Percentiles rank a stretch among this genome's conserved stretches.
These are phyloP conservation scores for Leptothorax acervorum DNA, from an alignment of 2,888 invertebrate species.

Conservation along the genomic window DNA sequence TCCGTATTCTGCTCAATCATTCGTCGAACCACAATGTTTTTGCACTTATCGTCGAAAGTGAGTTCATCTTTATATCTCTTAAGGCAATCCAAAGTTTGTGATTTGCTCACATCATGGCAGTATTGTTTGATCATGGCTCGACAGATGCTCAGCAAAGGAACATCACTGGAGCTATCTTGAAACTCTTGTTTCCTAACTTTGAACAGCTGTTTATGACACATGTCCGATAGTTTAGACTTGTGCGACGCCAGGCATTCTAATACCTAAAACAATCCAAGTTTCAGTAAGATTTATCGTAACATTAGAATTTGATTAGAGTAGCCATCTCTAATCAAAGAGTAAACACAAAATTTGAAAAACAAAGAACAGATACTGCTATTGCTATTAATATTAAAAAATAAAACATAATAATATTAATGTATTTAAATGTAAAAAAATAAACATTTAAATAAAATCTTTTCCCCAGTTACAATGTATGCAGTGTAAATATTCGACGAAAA, in stretches of 20 bases:
- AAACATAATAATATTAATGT: slow-evolving; percentile 31
- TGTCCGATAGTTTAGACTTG: slow-evolving; percentile 88
- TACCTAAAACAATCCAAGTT: slow-evolving; percentile 86
- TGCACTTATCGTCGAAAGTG: slow-evolving; percentile 94
- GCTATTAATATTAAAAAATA: not conserved
- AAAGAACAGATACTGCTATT: slow-evolving; percentile 47
- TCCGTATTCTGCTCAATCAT: slow-evolving; percentile 97
- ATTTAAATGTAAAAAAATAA: not conserved
- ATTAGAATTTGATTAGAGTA: not conserved
- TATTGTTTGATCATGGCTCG: slow-evolving; percentile 94
- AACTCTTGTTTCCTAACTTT: slow-evolving; percentile 94
- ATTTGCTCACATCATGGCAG: slow-evolving; percentile 90
- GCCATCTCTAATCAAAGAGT: not conserved
- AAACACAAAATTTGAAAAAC: slow-evolving; percentile 28
- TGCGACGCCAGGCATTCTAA: slow-evolving; percentile 91
- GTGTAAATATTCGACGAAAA: slow-evolving; percentile 23
- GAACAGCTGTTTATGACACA: slow-evolving; percentile 94
- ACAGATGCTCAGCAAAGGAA: slow-evolving; percentile 93
- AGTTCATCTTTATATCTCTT: slow-evolving; percentile 92
- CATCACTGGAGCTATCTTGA: slow-evolving; percentile 95
- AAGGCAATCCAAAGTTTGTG: slow-evolving; percentile 91
- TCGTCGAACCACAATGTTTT: slow-evolving; percentile 93
- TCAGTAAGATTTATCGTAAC: not conserved
- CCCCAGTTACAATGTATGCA: not conserved
- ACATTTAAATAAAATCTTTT: not conserved